phyloP scores from a whole-genome alignment of 2,113 vertebrate genomes.

The Rostratula benghalensis region DNA sequence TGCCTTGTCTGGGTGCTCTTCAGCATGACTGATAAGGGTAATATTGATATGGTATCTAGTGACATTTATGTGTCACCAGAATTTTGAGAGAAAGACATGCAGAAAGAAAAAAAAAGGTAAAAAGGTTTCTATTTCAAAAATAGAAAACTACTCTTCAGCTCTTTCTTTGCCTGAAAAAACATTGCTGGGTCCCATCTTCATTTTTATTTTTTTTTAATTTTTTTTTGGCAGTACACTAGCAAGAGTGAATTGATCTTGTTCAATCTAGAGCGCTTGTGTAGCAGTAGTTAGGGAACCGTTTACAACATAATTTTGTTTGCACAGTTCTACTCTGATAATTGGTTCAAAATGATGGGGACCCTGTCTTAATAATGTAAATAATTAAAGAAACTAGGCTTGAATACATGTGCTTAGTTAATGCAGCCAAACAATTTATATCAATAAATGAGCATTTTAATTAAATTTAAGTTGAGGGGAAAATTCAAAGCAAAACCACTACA shows the following conservation, averaged over 20 bases:
- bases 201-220: neutral
- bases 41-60: neutral
- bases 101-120: neutral
- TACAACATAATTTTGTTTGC: neutral
- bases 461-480: slow-evolving; percentile 33
- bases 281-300: neutral
- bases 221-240: neutral
- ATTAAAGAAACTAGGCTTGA: neutral
- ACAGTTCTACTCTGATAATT: neutral
- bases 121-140: neutral
- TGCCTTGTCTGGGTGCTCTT: neutral
- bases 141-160: neutral
- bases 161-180: neutral
- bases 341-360: neutral
- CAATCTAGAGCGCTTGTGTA: neutral
- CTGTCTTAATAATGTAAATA: neutral
- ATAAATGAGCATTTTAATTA: slow-evolving; percentile 41
- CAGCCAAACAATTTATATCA: neutral
- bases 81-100: neutral
- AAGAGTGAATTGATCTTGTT: neutral
- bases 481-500: neutral
- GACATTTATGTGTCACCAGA: neutral
- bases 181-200: neutral
- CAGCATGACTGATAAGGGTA: neutral
- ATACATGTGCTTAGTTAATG: neutral